These are phyloP conservation scores for Dynastes hyllus DNA, from an alignment of 2,888 invertebrate genomes.

Conservation along the genomic window DNA sequence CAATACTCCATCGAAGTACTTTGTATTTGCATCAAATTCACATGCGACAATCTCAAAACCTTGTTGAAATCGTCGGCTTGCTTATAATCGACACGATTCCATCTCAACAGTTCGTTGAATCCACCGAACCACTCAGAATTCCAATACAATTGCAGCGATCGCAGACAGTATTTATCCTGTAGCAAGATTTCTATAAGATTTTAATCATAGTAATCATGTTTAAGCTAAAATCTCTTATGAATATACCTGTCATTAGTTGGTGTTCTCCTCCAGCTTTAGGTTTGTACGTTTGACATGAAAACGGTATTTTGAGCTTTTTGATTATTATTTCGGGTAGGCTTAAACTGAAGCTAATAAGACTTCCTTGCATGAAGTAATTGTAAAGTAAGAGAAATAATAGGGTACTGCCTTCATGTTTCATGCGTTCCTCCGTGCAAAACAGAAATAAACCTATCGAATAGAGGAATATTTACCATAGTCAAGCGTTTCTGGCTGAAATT, in stretches of 20 bases:
- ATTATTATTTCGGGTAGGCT: constrained; percentile 72
- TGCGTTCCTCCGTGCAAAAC: constrained; percentile 73
- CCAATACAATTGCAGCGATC: constrained; percentile 70
- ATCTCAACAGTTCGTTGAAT: constrained; percentile 65
- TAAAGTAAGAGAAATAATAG: constrained; percentile 73
- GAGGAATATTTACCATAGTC: constrained; percentile 19
- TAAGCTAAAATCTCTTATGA: constrained; percentile 25
- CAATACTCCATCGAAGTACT: constrained; percentile 74
- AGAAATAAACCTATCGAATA: constrained; percentile 71
- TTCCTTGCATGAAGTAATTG: constrained; percentile 69
- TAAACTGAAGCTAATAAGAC: constrained; percentile 66
- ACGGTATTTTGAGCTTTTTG: constrained; percentile 71
- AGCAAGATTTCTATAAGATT: constrained; percentile 60
- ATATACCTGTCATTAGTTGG: constrained; percentile 60
- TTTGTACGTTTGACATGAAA: constrained; percentile 72
- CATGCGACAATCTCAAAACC: constrained; percentile 65
- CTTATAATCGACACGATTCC: constrained; percentile 60
- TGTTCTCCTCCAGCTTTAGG: constrained; percentile 69
- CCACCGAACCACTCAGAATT: constrained; percentile 69
- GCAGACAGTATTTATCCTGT: constrained; percentile 66
- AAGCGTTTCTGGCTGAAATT: neutral
- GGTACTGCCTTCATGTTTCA: constrained; percentile 72
- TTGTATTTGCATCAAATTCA: constrained; percentile 73
- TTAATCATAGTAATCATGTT: constrained; percentile 23
- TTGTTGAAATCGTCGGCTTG: constrained; percentile 62